Conservation (phyloP, 2,888 invertebrate species). For the Andricus curvator region DNA sequence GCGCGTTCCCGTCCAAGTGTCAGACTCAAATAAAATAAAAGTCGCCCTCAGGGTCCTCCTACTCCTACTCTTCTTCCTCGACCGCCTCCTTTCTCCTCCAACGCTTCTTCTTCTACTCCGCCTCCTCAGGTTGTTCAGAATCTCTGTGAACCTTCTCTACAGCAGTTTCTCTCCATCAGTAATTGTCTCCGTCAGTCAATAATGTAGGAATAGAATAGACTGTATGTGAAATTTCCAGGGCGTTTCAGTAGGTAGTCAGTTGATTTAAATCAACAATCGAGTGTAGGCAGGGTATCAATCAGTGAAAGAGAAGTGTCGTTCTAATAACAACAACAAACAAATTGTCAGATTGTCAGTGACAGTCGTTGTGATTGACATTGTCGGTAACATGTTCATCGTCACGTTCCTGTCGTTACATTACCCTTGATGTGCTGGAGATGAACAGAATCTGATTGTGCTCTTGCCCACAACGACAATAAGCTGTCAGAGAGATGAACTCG, state of each 20-base stretch:
- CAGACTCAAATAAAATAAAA: conserved; percentile 75
- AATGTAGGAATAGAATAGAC: not conserved
- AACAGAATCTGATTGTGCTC: conserved; percentile 61
- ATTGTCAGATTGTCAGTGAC: too few species aligned
- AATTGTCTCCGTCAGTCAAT: conserved; percentile 45
- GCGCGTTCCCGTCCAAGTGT: conserved; percentile 70
- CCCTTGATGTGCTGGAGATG: conserved; percentile 47
- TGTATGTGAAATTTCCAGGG: not conserved
- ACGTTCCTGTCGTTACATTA: not conserved
- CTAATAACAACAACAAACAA: too few species aligned
- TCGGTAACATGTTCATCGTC: too few species aligned
- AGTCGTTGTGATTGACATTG: too few species aligned
- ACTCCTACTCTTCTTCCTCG: conserved; percentile 49
- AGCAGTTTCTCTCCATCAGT: conserved; percentile 24
- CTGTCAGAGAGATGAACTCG: conserved; percentile 75
- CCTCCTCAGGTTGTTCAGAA: conserved; percentile 52
- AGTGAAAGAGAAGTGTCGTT: too few species aligned
- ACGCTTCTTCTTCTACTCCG: conserved; percentile 53
- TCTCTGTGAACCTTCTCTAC: not conserved
- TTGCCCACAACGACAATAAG: conserved; percentile 60
- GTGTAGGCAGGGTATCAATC: not conserved
- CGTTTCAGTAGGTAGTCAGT: not conserved
- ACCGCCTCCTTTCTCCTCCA: conserved; percentile 52
- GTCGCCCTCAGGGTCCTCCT: conserved; percentile 65
- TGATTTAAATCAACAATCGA: not conserved